Evolutionary conservation across 2,113 vertebrate species (phyloP).

Genomic region (Cygnus buccinator): DNA sequence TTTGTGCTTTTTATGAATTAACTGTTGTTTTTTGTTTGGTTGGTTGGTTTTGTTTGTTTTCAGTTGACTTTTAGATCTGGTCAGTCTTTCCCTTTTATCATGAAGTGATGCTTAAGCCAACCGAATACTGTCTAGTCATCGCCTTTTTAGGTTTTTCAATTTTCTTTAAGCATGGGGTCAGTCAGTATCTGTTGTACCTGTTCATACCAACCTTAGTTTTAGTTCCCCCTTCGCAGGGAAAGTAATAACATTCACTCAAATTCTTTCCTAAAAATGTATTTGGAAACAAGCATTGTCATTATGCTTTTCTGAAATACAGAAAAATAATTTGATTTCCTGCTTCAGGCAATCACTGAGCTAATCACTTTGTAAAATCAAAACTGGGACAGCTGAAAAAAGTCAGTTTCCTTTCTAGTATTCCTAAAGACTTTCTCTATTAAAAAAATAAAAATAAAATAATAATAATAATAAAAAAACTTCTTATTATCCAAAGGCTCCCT

Average conservation of each 20-base stretch:
- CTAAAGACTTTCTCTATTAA: slow-evolving; percentile 9
- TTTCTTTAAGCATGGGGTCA: neutral
- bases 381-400: neutral
- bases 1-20: neutral
- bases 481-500: slow-evolving; percentile 16
- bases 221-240: neutral
- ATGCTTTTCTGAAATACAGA: neutral
- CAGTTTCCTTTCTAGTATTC: slow-evolving; percentile 5
- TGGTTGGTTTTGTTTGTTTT: neutral
- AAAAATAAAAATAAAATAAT: neutral
- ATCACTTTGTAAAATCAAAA: slow-evolving; percentile 51
- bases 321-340: slow-evolving; percentile 14
- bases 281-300: slow-evolving; percentile 24
- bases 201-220: neutral
- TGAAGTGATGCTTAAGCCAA: neutral
- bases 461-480: neutral
- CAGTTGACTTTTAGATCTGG: neutral
- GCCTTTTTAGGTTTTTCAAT: neutral
- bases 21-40: neutral
- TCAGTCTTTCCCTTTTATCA: neutral
- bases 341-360: neutral
- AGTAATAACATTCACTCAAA: neutral
- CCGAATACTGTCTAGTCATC: neutral
- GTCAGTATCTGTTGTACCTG: neutral
- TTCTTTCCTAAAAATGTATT: neutral